phyloP scores from a whole-genome alignment of 2,888 invertebrate genomes.

The Luperina nickerlii region DNA sequence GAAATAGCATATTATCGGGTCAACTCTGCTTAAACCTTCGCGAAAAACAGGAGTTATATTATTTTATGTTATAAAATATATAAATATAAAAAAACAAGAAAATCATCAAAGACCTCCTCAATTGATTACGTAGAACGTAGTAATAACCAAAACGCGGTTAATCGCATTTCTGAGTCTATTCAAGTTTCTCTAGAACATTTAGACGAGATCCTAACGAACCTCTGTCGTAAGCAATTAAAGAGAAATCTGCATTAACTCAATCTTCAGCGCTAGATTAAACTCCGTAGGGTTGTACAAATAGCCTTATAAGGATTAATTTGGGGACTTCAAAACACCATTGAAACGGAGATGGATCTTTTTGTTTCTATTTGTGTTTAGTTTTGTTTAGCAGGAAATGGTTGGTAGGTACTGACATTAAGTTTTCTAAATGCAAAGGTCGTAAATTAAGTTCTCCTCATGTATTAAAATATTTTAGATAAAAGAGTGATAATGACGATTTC shows the following conservation, averaged over 20 bases:
- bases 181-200: conserved; percentile 47
- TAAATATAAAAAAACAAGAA: too few species aligned
- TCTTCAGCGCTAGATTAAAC: conserved; percentile 60
- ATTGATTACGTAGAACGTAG: conserved; percentile 5
- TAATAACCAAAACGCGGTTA: conserved; percentile 39
- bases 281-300: conserved; percentile 53
- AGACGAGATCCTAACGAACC: conserved; percentile 40
- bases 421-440: neutral
- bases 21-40: neutral
- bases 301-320: conserved; percentile 53
- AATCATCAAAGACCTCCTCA: neutral
- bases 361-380: conserved; percentile 18
- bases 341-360: neutral
- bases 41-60: neutral
- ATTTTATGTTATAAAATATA: neutral
- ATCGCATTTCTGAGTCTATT: conserved; percentile 34
- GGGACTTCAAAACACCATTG: conserved; percentile 30
- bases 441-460: neutral
- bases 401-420: neutral
- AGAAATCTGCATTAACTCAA: conserved; percentile 64
- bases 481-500: neutral
- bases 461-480: neutral
- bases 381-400: conserved; percentile 10
- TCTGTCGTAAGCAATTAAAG: conserved; percentile 59
- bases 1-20: neutral